phyloP scores from a whole-genome alignment of 1,140 invertebrate genomes.

The Kradibia gibbosae region DNA sequence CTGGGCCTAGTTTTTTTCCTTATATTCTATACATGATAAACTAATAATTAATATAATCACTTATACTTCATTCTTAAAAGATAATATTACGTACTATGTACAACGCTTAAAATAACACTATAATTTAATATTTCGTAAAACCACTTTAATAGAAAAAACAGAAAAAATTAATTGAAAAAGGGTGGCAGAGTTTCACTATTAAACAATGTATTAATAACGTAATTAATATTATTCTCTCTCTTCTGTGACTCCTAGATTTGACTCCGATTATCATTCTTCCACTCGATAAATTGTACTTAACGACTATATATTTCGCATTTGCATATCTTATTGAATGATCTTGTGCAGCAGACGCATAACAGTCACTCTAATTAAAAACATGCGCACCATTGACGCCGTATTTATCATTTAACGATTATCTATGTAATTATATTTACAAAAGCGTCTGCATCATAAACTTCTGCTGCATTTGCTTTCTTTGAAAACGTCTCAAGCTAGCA shows the following conservation, averaged over 20 bases:
- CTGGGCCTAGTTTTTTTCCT: slow-evolving; percentile 63
- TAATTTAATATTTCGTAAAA: slow-evolving; percentile 59
- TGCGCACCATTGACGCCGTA: slow-evolving; percentile 65
- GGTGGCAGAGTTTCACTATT: slow-evolving; percentile 45
- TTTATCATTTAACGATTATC: slow-evolving; percentile 65
- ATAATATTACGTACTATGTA: slow-evolving; percentile 72
- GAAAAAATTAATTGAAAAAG: slow-evolving; percentile 53
- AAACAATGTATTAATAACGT: slow-evolving; percentile 47
- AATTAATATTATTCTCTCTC: slow-evolving; percentile 42
- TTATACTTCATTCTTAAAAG: slow-evolving; percentile 64
- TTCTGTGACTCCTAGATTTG: slow-evolving; percentile 35
- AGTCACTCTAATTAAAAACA: slow-evolving; percentile 72
- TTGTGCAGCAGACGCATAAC: slow-evolving; percentile 48
- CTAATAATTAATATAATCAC: slow-evolving; percentile 69
- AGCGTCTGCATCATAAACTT: slow-evolving; percentile 61
- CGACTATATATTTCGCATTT: slow-evolving; percentile 57
- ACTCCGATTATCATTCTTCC: slow-evolving; percentile 45
- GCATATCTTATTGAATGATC: slow-evolving; percentile 56
- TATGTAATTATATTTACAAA: slow-evolving; percentile 68
- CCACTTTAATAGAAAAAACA: slow-evolving; percentile 61
- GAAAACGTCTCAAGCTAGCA: slow-evolving; percentile 20
- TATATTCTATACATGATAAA: slow-evolving; percentile 65
- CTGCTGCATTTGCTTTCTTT: slow-evolving; percentile 48
- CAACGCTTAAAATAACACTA: slow-evolving; percentile 66
- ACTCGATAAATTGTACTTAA: slow-evolving; percentile 47